These are phyloP conservation scores for Ormyrus rosae DNA, from an alignment of 2,888 invertebrate genomes.

Conservation along the genomic window DNA sequence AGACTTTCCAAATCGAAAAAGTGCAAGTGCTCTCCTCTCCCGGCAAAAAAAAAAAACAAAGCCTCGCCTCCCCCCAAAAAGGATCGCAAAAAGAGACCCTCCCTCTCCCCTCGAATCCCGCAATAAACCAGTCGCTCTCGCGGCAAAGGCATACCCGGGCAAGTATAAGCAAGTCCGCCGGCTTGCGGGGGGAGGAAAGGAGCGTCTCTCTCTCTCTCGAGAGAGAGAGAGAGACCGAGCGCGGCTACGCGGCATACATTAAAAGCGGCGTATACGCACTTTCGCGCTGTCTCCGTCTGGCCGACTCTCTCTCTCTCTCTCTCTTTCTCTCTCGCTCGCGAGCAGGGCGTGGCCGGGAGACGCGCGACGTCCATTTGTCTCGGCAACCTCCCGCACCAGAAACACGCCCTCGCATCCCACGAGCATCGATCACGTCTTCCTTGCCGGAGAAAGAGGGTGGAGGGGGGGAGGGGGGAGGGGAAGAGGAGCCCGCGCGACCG, in stretches of 20 bases:
- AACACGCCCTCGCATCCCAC: constrained; percentile 75
- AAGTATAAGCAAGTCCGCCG: neutral
- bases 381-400: constrained; percentile 76
- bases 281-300: constrained; percentile 31
- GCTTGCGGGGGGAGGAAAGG: neutral
- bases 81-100: constrained; percentile 11
- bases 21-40: neutral
- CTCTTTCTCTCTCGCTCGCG: constrained; percentile 59
- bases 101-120: constrained; percentile 20
- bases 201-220: neutral
- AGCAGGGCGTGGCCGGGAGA: constrained; percentile 74
- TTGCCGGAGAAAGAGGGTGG: constrained; percentile 11
- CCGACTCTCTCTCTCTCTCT: constrained; percentile 33
- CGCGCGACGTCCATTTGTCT: constrained; percentile 77
- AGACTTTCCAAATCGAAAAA: constrained; percentile 6
- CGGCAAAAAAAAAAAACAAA: neutral
- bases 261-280: constrained; percentile 51
- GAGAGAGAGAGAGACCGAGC: constrained; percentile 12
- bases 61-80: neutral
- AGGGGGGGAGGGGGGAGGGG: neutral
- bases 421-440: constrained; percentile 75
- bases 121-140: constrained; percentile 46
- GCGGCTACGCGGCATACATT: constrained; percentile 57
- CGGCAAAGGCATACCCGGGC: constrained; percentile 2
- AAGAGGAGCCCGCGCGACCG: neutral